Evolutionary conservation across 2,113 vertebrate genomes (phyloP).

Genomic region (Cnemophilus loriae): DNA sequence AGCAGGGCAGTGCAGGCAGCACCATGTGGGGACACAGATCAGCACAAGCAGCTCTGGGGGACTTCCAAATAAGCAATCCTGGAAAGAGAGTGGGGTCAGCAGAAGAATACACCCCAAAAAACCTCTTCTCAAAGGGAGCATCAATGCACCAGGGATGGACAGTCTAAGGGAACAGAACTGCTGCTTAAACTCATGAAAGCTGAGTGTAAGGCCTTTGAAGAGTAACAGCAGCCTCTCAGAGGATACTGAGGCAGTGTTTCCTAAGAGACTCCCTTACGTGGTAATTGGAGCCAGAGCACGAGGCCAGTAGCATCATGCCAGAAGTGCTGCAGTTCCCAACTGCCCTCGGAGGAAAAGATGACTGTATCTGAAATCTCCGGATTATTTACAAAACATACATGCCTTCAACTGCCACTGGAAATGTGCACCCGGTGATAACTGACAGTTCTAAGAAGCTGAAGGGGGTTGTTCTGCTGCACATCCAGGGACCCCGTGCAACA

Average conservation of each 20-base stretch:
- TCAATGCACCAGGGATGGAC: background rate
- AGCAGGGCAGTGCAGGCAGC: background rate
- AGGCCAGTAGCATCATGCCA: slow-evolving; percentile 36
- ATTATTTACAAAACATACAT: slow-evolving; percentile 35
- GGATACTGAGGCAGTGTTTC: background rate
- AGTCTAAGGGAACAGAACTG: background rate
- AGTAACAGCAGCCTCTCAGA: slow-evolving; percentile 13
- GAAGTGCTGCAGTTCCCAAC: slow-evolving; percentile 1
- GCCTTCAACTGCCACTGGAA: slow-evolving; percentile 30
- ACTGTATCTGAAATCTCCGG: slow-evolving; percentile 1
- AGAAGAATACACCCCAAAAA: background rate
- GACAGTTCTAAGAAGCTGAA: background rate
- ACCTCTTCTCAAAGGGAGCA: background rate
- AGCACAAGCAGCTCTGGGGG: background rate
- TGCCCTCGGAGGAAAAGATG: slow-evolving; percentile 19
- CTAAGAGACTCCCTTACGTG: slow-evolving; percentile 31
- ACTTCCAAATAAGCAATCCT: background rate
- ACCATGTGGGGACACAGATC: accelerated
- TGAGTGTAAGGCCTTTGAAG: background rate
- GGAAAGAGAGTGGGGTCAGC: background rate
- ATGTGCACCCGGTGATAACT: background rate
- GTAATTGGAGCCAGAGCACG: slow-evolving; percentile 50
- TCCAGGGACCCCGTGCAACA: background rate
- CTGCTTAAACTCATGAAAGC: background rate
- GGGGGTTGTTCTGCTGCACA: background rate